Percentiles rank a stretch among this genome's conserved stretches.
phyloP scores from a whole-genome alignment of 2,888 invertebrate genomes.

The Epistrophe eligans region DNA sequence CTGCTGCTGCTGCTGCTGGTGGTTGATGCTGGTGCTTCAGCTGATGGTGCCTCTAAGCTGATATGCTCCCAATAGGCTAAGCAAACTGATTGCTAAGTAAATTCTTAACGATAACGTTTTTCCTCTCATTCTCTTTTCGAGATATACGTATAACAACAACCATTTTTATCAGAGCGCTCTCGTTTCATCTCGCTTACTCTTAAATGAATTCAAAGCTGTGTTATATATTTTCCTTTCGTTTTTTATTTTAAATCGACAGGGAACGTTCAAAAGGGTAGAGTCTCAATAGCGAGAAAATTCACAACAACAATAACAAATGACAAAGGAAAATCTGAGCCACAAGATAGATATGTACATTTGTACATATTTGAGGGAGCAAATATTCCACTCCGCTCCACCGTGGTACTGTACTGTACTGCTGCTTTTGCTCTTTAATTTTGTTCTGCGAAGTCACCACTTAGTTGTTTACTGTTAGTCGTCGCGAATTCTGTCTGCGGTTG shows the following conservation, averaged over 20 bases:
- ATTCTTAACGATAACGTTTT: constrained; percentile 48
- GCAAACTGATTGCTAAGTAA: constrained; percentile 59
- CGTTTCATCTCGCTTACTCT: constrained; percentile 16
- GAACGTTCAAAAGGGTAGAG: constrained; percentile 64
- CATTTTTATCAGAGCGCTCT: constrained; percentile 34
- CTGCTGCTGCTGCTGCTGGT: constrained; percentile 25
- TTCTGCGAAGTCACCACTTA: constrained; percentile 75
- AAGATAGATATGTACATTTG: background rate
- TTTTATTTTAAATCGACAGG: constrained; percentile 68
- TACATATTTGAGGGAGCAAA: constrained; percentile 37
- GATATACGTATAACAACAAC: constrained; percentile 16
- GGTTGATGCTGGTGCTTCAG: constrained; percentile 17
- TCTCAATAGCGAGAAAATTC: constrained; percentile 55
- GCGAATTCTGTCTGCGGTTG: constrained; percentile 75
- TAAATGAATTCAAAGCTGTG: constrained; percentile 11
- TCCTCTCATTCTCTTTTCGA: constrained; percentile 44
- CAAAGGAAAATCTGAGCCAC: constrained; percentile 61
- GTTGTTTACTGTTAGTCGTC: constrained; percentile 80
- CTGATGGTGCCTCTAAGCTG: constrained; percentile 22
- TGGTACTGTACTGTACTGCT: constrained; percentile 39
- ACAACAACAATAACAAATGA: constrained; percentile 34
- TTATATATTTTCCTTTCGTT: constrained; percentile 44
- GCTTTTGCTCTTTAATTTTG: constrained; percentile 70
- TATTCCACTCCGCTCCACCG: constrained; percentile 58
- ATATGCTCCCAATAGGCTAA: constrained; percentile 44